Evolutionary conservation across 1,140 invertebrate genomes (phyloP).

Genomic region (Rhizoglyphus robini): DNA sequence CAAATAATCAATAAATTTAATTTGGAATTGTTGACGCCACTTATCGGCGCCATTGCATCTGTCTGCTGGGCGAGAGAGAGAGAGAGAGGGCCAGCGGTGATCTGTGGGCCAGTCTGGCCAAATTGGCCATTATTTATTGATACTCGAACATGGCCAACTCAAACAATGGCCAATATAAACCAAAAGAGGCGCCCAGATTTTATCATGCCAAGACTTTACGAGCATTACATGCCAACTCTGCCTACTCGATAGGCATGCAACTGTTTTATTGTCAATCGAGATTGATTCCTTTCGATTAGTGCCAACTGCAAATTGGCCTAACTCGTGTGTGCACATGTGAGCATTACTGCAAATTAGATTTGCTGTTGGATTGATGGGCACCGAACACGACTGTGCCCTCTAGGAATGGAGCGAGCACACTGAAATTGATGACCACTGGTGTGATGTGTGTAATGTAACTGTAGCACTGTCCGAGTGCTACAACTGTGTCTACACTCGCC

Average conservation of each 20-base stretch:
- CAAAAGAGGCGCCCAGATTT: too few relatives aligned
- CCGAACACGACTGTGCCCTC: too few relatives aligned
- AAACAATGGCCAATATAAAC: background rate
- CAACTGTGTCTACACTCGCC: too few relatives aligned
- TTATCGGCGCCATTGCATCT: background rate
- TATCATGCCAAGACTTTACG: background rate
- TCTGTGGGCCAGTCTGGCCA: background rate
- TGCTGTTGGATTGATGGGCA: too few relatives aligned
- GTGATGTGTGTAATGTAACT: too few relatives aligned
- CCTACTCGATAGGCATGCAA: background rate
- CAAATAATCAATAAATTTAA: too few relatives aligned
- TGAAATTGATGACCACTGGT: too few relatives aligned
- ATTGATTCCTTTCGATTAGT: background rate
- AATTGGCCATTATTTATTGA: conserved; percentile 14
- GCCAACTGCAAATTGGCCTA: background rate
- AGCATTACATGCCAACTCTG: background rate
- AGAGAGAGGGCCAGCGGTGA: too few relatives aligned
- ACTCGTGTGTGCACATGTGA: background rate
- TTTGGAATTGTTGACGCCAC: too few relatives aligned
- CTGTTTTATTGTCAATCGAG: background rate
- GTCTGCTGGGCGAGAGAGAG: background rate
- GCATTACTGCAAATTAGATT: too few relatives aligned
- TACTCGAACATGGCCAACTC: background rate
- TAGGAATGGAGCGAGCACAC: too few relatives aligned
- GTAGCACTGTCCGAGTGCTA: too few relatives aligned